phyloP scores from a whole-genome alignment of 2,888 invertebrate genomes.

The Netelia inedita region DNA sequence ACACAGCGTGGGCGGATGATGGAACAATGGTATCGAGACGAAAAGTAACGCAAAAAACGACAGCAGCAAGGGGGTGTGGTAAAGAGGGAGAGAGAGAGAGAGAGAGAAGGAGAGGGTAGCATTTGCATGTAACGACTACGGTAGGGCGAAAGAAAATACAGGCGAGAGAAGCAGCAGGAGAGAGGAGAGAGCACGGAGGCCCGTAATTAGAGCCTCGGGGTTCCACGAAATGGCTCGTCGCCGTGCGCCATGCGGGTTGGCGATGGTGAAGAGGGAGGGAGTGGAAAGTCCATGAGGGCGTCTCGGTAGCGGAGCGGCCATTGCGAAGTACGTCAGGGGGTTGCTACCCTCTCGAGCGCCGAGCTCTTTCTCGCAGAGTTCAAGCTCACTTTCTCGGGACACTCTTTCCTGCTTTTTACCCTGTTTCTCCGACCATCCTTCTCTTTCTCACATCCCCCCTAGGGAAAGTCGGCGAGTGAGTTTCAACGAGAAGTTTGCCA shows the following conservation, averaged over 20 bases:
- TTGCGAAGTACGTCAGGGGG: slow-evolving; percentile 66
- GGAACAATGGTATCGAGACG: slow-evolving; percentile 66
- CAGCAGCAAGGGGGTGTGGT: slow-evolving; percentile 30
- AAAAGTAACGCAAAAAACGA: slow-evolving; percentile 54
- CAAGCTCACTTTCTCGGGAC: slow-evolving; percentile 54
- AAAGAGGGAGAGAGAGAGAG: slow-evolving; percentile 62
- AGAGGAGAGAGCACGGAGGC: slow-evolving; percentile 71
- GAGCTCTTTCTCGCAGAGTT: slow-evolving; percentile 43
- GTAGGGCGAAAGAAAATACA: slow-evolving; percentile 68
- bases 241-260: slow-evolving; percentile 72
- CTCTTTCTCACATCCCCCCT: slow-evolving; percentile 35
- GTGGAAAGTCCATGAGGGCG: slow-evolving; percentile 63
- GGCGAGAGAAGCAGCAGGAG: slow-evolving; percentile 71
- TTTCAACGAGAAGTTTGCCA: slow-evolving; percentile 76
- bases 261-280: slow-evolving; percentile 25
- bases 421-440: slow-evolving; percentile 59
- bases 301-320: slow-evolving; percentile 69
- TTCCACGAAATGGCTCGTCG: slow-evolving; percentile 75
- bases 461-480: slow-evolving; percentile 22
- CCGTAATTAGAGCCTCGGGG: slow-evolving; percentile 84
- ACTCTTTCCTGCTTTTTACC: slow-evolving; percentile 52
- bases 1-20: slow-evolving; percentile 74
- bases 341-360: slow-evolving; percentile 67
- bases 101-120: slow-evolving; percentile 68
- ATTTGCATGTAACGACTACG: slow-evolving; percentile 73